Evolutionary conservation across 2,113 vertebrate species (phyloP).

Genomic region (Phalacrocorax carbo): DNA sequence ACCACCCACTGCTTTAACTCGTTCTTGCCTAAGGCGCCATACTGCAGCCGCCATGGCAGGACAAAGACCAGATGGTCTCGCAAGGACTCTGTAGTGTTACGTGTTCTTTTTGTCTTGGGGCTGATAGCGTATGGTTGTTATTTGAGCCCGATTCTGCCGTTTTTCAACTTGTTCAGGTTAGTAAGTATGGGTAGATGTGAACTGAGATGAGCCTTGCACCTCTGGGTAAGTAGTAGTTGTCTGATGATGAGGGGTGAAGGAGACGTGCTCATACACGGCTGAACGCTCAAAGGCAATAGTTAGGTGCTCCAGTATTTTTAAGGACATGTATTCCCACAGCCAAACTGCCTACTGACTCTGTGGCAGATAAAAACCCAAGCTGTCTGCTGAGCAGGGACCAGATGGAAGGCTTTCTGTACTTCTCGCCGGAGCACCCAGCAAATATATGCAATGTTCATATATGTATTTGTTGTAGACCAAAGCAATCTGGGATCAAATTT

Average conservation of each 20-base stretch:
- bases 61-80: constrained; percentile 64
- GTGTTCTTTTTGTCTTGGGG: neutral
- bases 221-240: neutral
- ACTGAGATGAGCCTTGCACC: neutral
- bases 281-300: neutral
- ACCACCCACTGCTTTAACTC: constrained; percentile 66
- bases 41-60: constrained; percentile 41
- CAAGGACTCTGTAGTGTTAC: neutral
- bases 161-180: neutral
- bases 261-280: neutral
- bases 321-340: neutral
- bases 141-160: neutral
- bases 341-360: neutral
- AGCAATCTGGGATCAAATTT: neutral
- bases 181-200: neutral
- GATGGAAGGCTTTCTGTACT: constrained; percentile 21
- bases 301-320: neutral
- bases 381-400: neutral
- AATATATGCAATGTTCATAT: neutral
- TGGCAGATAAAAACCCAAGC: constrained; percentile 12
- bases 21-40: constrained; percentile 43
- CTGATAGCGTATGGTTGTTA: neutral
- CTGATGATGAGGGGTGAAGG: neutral
- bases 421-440: neutral
- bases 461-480: neutral